Conservation (phyloP, 2,113 vertebrate genomes). For the Sakesphorus luctuosus region DNA sequence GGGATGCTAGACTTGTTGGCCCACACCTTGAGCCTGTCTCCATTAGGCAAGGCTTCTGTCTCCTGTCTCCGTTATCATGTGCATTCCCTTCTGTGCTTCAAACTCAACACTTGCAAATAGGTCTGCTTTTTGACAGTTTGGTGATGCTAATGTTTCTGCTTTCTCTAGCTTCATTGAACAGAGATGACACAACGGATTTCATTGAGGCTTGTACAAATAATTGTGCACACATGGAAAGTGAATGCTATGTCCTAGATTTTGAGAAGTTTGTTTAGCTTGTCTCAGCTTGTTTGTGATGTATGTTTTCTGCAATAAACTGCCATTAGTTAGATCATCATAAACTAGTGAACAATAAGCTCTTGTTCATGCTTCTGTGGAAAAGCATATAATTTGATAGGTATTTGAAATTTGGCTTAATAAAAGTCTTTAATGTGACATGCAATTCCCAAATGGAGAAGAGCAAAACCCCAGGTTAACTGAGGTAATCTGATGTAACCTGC, state of each 20-base stretch:
- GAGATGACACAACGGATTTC: not conserved
- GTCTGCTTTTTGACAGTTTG: not conserved
- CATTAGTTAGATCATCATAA: not conserved
- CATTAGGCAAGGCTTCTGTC: not conserved
- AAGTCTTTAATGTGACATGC: not conserved
- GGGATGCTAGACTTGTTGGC: not conserved
- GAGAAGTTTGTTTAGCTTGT: not conserved
- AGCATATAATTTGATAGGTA: not conserved
- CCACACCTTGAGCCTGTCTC: not conserved
- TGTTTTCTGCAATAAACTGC: not conserved
- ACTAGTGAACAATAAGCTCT: not conserved
- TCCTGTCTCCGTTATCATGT: not conserved
- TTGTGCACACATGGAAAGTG: not conserved
- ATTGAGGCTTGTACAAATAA: not conserved
- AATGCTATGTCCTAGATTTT: not conserved
- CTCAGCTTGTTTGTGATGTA: not conserved
- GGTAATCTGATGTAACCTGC: not conserved
- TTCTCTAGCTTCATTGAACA: not conserved
- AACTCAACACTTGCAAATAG: not conserved
- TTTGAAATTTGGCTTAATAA: not conserved
- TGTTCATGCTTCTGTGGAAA: not conserved
- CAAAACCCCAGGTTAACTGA: not conserved
- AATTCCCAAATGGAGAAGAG: not conserved
- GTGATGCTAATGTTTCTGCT: not conserved
- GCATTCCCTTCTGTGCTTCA: not conserved